Percentiles rank a stretch among this genome's conserved stretches.
Conservation (phyloP, 2,797 vertebrate species). For the Mus caroli region DNA sequence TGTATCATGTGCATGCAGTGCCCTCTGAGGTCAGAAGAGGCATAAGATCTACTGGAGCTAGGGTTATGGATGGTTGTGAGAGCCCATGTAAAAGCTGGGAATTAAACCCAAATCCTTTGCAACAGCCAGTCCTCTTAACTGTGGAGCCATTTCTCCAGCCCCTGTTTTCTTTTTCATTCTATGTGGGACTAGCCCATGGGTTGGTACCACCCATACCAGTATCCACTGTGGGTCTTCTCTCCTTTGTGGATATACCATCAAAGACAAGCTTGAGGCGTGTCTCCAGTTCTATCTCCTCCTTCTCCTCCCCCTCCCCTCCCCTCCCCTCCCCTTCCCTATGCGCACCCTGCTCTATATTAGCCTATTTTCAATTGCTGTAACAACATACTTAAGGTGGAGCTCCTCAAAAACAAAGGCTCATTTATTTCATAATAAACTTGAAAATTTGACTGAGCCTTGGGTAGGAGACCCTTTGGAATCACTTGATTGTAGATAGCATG, state of each 20-base stretch:
- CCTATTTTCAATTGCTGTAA: neutral
- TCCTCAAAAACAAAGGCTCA: neutral
- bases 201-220: neutral
- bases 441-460: neutral
- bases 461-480: neutral
- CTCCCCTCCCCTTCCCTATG: accelerated
- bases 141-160: neutral
- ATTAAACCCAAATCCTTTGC: neutral
- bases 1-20: neutral
- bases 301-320: accelerated
- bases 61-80: neutral
- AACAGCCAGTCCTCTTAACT: neutral
- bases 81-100: neutral
- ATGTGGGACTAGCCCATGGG: neutral
- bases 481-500: neutral
- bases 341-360: neutral
- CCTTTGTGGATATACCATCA: neutral
- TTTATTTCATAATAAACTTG: neutral
- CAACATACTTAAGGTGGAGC: neutral
- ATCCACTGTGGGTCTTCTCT: neutral
- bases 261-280: neutral
- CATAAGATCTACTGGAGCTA: neutral
- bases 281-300: neutral
- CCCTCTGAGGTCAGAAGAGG: neutral
- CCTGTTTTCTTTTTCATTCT: neutral